Evolutionary conservation across 2,797 vertebrate species (phyloP).

Genomic region (Gallirallus australis): DNA sequence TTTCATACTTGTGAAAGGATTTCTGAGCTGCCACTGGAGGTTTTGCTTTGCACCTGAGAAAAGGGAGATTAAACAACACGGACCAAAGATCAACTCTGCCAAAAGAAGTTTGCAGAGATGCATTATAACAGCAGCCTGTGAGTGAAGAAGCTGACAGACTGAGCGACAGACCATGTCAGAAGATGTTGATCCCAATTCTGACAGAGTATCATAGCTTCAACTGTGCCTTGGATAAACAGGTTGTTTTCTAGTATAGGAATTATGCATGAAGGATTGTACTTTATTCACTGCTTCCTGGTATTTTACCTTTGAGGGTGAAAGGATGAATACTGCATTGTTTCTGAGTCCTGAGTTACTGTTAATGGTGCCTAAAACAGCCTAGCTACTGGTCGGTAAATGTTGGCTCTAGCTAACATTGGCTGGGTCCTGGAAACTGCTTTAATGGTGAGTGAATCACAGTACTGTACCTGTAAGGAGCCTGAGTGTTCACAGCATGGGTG

Average conservation of each 20-base stretch:
- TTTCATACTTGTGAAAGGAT: not conserved
- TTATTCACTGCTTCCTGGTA: not conserved
- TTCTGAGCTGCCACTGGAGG: slow-evolving; percentile 2
- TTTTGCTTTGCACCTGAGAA: slow-evolving; percentile 15
- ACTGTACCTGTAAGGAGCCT: not conserved
- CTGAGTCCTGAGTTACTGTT: slow-evolving; percentile 1
- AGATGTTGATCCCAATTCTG: not conserved
- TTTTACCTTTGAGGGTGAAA: slow-evolving; percentile 18
- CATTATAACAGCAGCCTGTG: not conserved
- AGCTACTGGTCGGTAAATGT: not conserved
- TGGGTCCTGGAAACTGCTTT: not conserved
- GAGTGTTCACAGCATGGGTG: not conserved
- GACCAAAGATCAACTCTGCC: not conserved
- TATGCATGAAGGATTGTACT: not conserved
- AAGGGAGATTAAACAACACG: not conserved
- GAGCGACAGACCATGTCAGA: not conserved
- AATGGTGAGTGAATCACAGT: not conserved
- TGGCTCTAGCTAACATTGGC: not conserved
- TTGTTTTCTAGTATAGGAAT: not conserved
- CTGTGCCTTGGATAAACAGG: not conserved
- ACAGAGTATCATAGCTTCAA: not conserved
- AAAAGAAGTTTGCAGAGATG: not conserved
- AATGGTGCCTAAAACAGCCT: not conserved
- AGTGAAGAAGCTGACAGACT: not conserved
- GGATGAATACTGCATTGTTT: slow-evolving; percentile 26